These are phyloP conservation scores for Styela clava DNA, from an alignment of 23 tunicate genomes.

Conservation along the genomic window DNA sequence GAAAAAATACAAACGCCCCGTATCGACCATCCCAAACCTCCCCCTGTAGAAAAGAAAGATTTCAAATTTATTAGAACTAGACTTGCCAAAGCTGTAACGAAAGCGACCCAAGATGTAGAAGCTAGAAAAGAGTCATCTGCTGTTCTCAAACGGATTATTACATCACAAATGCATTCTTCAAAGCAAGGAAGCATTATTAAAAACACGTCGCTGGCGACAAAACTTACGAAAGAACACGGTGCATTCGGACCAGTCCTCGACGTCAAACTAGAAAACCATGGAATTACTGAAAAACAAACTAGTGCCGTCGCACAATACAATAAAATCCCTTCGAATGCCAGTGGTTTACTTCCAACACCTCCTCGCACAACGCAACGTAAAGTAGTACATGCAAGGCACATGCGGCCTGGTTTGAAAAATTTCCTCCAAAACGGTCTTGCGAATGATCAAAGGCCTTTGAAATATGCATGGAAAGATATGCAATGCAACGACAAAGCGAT, in stretches of 20 bases:
- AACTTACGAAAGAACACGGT: background rate
- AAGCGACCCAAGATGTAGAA: background rate
- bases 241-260: background rate
- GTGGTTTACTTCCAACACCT: background rate
- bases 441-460: background rate
- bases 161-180: background rate
- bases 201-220: background rate
- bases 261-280: background rate
- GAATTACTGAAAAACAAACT: no score
- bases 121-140: background rate
- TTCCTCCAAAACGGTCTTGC: background rate
- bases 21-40: background rate
- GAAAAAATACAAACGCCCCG: background rate
- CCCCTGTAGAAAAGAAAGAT: background rate
- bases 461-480: background rate
- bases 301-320: background rate
- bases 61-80: background rate
- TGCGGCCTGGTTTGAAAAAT: background rate
- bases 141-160: background rate
- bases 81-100: background rate
- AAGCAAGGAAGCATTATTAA: background rate
- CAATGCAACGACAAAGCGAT: background rate
- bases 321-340: background rate
- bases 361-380: background rate
- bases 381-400: background rate